These are phyloP conservation scores for Pilophorus perplexus DNA, from an alignment of 2,888 invertebrate genomes.

Conservation along the genomic window DNA sequence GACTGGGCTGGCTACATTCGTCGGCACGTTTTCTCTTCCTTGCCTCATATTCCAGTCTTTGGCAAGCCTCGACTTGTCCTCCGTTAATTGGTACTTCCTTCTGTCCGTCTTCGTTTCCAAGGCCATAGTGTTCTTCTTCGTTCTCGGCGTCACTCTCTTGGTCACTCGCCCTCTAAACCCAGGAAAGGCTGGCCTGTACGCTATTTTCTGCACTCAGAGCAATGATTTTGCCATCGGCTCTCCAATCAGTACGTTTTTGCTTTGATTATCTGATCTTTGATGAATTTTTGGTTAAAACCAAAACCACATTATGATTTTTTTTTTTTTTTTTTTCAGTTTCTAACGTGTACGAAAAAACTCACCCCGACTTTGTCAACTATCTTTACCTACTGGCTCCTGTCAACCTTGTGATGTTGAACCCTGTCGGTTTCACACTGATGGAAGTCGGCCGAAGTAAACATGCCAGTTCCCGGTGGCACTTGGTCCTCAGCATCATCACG, in stretches of 20 bases:
- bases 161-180: constrained; percentile 67
- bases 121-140: constrained; percentile 76
- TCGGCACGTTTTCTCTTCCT: constrained; percentile 89
- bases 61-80: constrained; percentile 75
- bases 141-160: constrained; percentile 72
- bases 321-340: constrained; percentile 67
- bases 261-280: background rate
- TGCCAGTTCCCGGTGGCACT: constrained; percentile 42
- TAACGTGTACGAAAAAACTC: constrained; percentile 78
- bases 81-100: constrained; percentile 90
- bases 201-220: constrained; percentile 93
- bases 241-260: constrained; percentile 75
- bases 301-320: too few species aligned
- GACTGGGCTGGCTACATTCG: constrained; percentile 87
- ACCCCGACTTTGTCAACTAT: constrained; percentile 87
- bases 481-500: constrained; percentile 54
- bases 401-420: constrained; percentile 87
- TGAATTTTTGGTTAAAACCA: too few species aligned
- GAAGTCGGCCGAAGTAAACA: constrained; percentile 67
- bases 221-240: constrained; percentile 97
- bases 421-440: constrained; percentile 84
- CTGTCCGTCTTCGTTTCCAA: constrained; percentile 81
- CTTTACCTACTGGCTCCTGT: constrained; percentile 92
- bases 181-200: constrained; percentile 84
- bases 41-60: constrained; percentile 87